Evolutionary conservation across 2,113 vertebrate species (phyloP), one percentile per base, ranked within the genome.

Genomic region (Piaya cayana): DNA sequence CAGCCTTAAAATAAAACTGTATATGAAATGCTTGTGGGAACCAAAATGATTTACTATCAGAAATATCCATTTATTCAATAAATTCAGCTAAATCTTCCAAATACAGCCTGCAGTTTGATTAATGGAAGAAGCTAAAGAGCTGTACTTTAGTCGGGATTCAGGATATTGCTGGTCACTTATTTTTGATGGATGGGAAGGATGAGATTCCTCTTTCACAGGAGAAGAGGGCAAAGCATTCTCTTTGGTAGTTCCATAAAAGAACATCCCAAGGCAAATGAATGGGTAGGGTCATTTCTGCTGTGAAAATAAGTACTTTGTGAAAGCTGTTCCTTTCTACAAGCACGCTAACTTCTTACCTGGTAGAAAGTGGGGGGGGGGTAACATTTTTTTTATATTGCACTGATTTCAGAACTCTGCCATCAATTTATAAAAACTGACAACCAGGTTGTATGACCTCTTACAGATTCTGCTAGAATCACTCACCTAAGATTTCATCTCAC

Each of bases 1-100:
- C 52, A 96, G 34, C 22, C 67, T 86, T 82, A 89, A 93, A 96
- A 95, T 96, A 96, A 94, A 95, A 79, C 63, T 68, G 43, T 32
- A 59, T 49, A 65, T 5, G 8, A 95, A 94, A 91, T 64, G 1
- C 80, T 95, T 88, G 56, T 0, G 0, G 76, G 86, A 96, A 83
- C n/a, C 17, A 60, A 82, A 86, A 88, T 84, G 5, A 95, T 96
- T 97, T 96, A 90, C 59, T 94, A 82, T 76, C 82, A 83, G 87
- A 97, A 96, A 93, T 84, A 95, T 67, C 93, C 0, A 0, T 65
- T 95, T 95, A 82, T 94, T 87, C 87, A 93, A 58, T 74, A 93
- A 93, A 84, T 89, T 81, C 82, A 91, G 74, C 72, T 64, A 94
- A 91, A 88, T 58, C 55, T 86, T 93, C 86, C 83, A 88, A 92